Conservation (phyloP, 53 echinoderm and acorn worm species). For the Echinometra lucunter region DNA sequence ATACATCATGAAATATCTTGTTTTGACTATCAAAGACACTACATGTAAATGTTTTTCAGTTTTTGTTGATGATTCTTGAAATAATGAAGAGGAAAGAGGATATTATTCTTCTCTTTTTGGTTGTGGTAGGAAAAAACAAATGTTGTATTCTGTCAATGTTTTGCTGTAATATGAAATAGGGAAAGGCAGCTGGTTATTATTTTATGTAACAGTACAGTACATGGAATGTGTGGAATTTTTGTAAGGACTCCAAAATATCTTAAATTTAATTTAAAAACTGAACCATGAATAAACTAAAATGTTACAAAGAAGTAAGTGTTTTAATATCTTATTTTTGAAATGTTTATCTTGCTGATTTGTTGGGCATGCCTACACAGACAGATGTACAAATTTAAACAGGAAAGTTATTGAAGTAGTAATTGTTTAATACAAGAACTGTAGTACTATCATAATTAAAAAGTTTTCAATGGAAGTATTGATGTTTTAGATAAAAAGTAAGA, state of each 20-base stretch:
- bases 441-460: too few relatives aligned
- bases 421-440: too few relatives aligned
- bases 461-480: too few relatives aligned
- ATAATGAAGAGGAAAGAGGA: neutral
- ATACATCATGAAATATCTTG: neutral
- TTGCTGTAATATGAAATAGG: neutral
- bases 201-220: neutral
- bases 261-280: neutral
- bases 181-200: neutral
- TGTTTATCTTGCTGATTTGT: neutral
- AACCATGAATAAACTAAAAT: too few relatives aligned
- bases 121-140: neutral
- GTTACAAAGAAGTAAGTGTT: neutral
- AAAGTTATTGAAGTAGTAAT: too few relatives aligned
- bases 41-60: neutral
- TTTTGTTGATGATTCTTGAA: neutral
- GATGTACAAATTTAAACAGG: too few relatives aligned
- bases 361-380: too few relatives aligned
- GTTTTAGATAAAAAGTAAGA: too few relatives aligned
- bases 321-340: neutral
- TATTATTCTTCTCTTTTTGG: neutral
- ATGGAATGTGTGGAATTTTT: neutral
- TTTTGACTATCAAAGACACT: neutral
- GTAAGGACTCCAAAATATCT: neutral
- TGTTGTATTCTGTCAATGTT: slow-evolving; percentile 11